A percentile compares a stretch with the other conserved stretches of the same genome.
phyloP scores from a whole-genome alignment of 2,113 vertebrate species.

The Ceuthmochares aereus region DNA sequence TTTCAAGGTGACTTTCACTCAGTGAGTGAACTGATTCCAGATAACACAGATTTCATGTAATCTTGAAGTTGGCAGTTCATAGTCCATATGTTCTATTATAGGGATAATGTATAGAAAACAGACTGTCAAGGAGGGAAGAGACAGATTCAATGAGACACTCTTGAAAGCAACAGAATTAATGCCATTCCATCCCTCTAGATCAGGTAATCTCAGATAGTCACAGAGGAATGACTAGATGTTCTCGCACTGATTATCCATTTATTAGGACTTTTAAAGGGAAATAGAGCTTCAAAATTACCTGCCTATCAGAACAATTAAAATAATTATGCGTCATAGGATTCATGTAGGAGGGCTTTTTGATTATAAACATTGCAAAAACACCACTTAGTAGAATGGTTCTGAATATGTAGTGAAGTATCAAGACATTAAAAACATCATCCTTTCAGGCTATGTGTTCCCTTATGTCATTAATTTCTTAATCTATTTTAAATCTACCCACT shows the following conservation, averaged over 20 bases:
- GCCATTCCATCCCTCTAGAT: neutral
- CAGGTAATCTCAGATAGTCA: neutral
- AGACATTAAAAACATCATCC: neutral
- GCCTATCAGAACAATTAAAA: neutral
- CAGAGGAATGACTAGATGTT: neutral
- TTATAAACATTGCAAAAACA: neutral
- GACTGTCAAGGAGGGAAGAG: neutral
- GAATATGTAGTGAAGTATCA: neutral
- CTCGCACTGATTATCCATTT: neutral
- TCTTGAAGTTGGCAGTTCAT: neutral
- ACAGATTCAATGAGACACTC: neutral
- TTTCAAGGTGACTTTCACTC: neutral
- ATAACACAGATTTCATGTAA: neutral
- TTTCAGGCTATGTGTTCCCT: neutral
- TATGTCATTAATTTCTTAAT: neutral
- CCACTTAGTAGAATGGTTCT: neutral
- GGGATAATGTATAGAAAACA: neutral
- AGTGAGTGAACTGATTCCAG: neutral
- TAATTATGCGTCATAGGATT: neutral
- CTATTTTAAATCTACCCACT: neutral
- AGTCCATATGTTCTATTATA: neutral
- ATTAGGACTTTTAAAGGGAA: neutral
- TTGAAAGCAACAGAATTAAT: neutral
- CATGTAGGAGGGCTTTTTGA: neutral
- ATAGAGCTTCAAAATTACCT: neutral